Evolutionary conservation across 2,797 vertebrate species (phyloP).

Genomic region (Chrysocyon brachyurus): DNA sequence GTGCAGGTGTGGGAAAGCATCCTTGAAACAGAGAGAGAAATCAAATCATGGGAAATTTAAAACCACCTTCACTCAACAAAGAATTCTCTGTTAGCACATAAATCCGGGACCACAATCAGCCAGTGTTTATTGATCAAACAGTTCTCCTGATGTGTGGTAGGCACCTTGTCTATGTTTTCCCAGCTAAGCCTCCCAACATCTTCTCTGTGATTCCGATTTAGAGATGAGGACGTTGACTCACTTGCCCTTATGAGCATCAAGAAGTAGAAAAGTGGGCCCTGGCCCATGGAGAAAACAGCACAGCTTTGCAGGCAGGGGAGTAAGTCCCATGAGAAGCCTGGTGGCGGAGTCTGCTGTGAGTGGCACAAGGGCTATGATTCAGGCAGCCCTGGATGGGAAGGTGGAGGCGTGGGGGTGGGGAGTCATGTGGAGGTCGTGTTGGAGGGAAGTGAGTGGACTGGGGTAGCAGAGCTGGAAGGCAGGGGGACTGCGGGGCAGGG

Average conservation of each 20-base stretch:
- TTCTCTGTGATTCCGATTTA: conserved; percentile 31
- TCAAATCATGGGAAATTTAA: conserved; percentile 70
- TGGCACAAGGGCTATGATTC: neutral
- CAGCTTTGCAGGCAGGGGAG: neutral
- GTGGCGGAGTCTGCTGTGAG: neutral
- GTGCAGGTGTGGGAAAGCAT: neutral
- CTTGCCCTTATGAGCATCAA: neutral
- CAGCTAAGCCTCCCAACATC: neutral
- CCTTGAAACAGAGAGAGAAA: conserved; percentile 41
- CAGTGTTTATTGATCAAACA: conserved; percentile 65
- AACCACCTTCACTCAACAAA: conserved; percentile 52
- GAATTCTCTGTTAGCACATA: conserved; percentile 63
- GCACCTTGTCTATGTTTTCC: conserved; percentile 47
- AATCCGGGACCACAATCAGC: conserved; percentile 67
- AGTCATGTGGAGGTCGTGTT: neutral
- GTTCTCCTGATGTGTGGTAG: neutral
- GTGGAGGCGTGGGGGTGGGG: rapidly evolving
- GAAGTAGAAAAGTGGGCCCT: neutral
- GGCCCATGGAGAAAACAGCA: neutral
- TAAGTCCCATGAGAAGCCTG: rapidly evolving
- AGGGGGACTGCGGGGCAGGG: neutral
- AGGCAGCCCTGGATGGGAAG: neutral
- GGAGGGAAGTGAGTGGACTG: no score
- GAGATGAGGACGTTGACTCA: conserved; percentile 31
- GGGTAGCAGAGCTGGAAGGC: neutral